A percentile compares a stretch with the other conserved stretches of the same genome.
Conservation (phyloP, 2,888 invertebrate genomes). For the Drosophila robusta region DNA sequence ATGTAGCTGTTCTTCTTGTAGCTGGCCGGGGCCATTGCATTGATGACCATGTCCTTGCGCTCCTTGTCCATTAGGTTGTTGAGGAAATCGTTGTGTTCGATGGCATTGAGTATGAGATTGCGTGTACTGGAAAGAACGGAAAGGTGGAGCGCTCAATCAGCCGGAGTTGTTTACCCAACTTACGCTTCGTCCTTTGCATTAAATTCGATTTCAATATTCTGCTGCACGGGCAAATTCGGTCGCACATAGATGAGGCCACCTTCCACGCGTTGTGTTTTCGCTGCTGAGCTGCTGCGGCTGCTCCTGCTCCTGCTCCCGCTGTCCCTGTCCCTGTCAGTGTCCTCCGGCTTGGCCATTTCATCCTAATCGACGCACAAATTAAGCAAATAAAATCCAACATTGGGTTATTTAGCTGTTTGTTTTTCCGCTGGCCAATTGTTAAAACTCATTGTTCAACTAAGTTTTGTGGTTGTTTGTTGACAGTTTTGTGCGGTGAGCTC, state of each 20-base stretch:
- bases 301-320: constrained; percentile 18
- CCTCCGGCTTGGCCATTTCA: constrained; percentile 55
- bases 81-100: constrained; percentile 93
- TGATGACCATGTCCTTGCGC: constrained; percentile 91
- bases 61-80: constrained; percentile 91
- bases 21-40: constrained; percentile 91
- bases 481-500: constrained; percentile 14
- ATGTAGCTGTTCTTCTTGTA: constrained; percentile 89
- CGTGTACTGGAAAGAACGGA: constrained; percentile 86
- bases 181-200: constrained; percentile 87
- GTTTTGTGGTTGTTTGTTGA: constrained; percentile 35
- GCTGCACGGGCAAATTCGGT: constrained; percentile 85
- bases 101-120: constrained; percentile 89
- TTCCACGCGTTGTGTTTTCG: constrained; percentile 83
- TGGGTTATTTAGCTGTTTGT: constrained; percentile 48
- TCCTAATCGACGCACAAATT: constrained; percentile 58
- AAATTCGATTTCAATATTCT: constrained; percentile 86
- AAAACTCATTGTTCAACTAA: constrained; percentile 17
- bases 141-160: constrained; percentile 31
- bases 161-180: constrained; percentile 67
- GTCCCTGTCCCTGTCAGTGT: constrained; percentile 49
- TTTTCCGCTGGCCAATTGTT: constrained; percentile 22
- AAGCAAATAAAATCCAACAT: constrained; percentile 23
- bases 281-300: constrained; percentile 33
- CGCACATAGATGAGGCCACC: constrained; percentile 86